Conservation (phyloP, 2,888 invertebrate species). For the Cetonia aurata region DNA sequence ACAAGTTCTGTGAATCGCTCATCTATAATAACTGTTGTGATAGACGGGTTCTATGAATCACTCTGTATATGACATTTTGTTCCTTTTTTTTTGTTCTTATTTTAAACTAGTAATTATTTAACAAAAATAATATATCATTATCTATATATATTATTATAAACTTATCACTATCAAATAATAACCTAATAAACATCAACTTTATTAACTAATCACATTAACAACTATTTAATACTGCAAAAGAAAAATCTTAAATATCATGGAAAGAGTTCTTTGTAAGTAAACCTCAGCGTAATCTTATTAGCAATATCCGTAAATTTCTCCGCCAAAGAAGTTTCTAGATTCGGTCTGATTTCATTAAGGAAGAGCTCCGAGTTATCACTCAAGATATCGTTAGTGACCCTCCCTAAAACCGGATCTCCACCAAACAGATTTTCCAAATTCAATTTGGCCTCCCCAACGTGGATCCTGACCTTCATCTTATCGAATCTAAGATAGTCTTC, state of each 20-base stretch:
- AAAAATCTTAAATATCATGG: slow-evolving; percentile 61
- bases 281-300: slow-evolving; percentile 77
- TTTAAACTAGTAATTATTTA: too few relatives aligned
- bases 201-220: too few relatives aligned
- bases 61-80: too few relatives aligned
- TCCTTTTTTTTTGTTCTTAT: too few relatives aligned
- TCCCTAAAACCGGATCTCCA: slow-evolving; percentile 74
- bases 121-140: too few relatives aligned
- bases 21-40: too few relatives aligned
- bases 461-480: slow-evolving; percentile 73
- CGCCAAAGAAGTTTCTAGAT: slow-evolving; percentile 73
- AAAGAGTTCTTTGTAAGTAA: slow-evolving; percentile 79
- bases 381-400: slow-evolving; percentile 76
- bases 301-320: slow-evolving; percentile 78
- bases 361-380: slow-evolving; percentile 77
- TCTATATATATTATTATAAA: too few relatives aligned
- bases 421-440: slow-evolving; percentile 77
- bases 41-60: too few relatives aligned
- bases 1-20: too few relatives aligned
- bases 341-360: slow-evolving; percentile 77
- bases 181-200: too few relatives aligned
- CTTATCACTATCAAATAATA: too few relatives aligned
- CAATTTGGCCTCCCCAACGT: slow-evolving; percentile 73
- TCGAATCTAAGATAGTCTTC: slow-evolving; percentile 74
- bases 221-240: too few relatives aligned